phyloP scores from a whole-genome alignment of 2,113 vertebrate species.

The Cinclus mexicanus region DNA sequence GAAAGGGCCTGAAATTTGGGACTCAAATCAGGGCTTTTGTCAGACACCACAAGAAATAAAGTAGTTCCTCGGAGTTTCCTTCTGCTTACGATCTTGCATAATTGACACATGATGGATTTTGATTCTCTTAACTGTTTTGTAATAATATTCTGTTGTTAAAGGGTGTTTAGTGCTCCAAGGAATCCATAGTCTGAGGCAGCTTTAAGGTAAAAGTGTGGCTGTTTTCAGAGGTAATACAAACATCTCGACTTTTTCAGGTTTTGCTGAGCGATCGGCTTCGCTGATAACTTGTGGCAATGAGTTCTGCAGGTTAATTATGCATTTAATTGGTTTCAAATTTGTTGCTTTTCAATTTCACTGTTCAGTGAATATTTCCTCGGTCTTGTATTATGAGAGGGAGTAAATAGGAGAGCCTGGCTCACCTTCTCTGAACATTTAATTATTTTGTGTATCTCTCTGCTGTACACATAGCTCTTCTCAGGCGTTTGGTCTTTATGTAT shows the following conservation, averaged over 20 bases:
- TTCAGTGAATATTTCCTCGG: conserved; percentile 57
- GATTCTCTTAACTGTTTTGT: not conserved
- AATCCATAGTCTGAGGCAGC: not conserved
- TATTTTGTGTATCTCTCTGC: not conserved
- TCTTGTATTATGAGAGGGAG: conserved; percentile 35
- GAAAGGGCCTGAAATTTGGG: not conserved
- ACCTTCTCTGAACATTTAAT: conserved; percentile 45
- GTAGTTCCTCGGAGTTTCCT: not conserved
- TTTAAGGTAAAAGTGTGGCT: not conserved
- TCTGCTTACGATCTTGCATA: fast-evolving
- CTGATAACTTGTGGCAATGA: conserved; percentile 47
- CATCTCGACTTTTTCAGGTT: not conserved
- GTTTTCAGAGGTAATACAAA: not conserved
- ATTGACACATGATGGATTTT: not conserved
- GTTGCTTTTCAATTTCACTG: conserved; percentile 74
- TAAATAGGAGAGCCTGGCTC: conserved; percentile 29
- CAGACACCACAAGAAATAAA: fast-evolving
- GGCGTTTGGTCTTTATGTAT: not conserved
- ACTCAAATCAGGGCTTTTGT: not conserved
- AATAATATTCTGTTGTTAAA: not conserved
- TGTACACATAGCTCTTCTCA: not conserved
- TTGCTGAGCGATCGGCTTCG: not conserved
- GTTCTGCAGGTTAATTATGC: conserved; percentile 68
- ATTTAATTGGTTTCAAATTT: conserved; percentile 71
- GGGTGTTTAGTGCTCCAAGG: not conserved